Base-by-base conservation (phyloP, 2,797 vertebrate species). In the Alouatta caraya region DNA sequence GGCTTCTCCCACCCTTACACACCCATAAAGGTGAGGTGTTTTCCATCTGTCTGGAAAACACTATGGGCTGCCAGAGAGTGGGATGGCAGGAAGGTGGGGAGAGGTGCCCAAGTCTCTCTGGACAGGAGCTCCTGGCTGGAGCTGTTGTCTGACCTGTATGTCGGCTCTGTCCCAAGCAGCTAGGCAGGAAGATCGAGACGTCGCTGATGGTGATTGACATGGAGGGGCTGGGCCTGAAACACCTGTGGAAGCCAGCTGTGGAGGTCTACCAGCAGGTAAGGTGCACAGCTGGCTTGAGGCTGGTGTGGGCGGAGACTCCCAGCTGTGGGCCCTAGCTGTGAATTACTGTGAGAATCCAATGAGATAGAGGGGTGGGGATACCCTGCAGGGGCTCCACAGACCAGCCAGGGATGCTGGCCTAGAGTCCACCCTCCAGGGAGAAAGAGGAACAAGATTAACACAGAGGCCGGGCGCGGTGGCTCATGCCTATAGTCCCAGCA, bases 221-320 rank as follows among this genome's bases (percentile, higher is more conserved):
- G 8, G 99, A 99, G 96, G 99, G 99, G 76, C 98, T 99, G 96
- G 99, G 99, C 72, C 98, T 99, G 98, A 99, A 99, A 95, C 99
- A 99, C 98, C 98, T 99, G 78, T 99, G 99, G 99, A 99, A 99
- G 94, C 99, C 99, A 19, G 99, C 99, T 0, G 99, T 99, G 95
- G 99, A 99, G n/a, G 98, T 99, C 0, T 99, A 99, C 1, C 99
- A 99, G 97, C 99, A 99, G 99, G 99, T 99, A 97, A 94, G 86
- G 13, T 5, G 14, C 46, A 21, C 1, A 4, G 73, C 70, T 50
- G 28, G 78, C 50, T 80, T 0, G 1, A 42, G 52, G 11, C 26
- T 1, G 5, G 24, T 37, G 24, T 14, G 39, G 61, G 9, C n/a
- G 8, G 6, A 0, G 4, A 15, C 11, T 19, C 82, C 52, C 7